Conservation (phyloP, 1,140 invertebrate species). For the Solen grandis region DNA sequence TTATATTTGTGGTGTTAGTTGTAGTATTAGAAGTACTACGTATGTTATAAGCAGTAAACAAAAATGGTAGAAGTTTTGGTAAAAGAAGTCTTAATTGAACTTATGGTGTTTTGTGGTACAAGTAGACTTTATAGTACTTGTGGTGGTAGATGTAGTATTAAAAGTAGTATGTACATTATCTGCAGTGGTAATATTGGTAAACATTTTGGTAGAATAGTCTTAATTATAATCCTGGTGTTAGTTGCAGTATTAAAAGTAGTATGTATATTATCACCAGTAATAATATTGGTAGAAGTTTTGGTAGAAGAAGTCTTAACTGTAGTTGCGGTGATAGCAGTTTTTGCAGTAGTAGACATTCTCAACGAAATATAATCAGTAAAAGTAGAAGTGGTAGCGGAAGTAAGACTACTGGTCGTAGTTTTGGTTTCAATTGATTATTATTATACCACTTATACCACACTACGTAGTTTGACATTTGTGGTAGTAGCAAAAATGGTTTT, state of each 20-base stretch:
- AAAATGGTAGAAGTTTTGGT: background rate
- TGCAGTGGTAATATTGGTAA: background rate
- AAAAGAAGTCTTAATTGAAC: too few species aligned
- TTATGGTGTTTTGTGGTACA: too few species aligned
- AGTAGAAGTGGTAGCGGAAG: too few species aligned
- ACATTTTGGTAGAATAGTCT: background rate
- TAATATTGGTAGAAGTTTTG: background rate
- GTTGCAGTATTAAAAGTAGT: background rate
- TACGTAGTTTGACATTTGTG: too few species aligned
- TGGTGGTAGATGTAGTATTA: background rate
- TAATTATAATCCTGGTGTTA: background rate
- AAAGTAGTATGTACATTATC: background rate
- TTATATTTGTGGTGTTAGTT: background rate
- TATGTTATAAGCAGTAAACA: background rate
- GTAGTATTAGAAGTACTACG: background rate
- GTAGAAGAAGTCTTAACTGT: slow-evolving; percentile 2
- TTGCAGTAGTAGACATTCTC: too few species aligned
- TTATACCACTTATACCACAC: too few species aligned
- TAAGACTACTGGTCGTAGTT: too few species aligned
- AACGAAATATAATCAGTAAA: too few species aligned
- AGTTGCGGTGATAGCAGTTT: too few species aligned
- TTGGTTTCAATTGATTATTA: too few species aligned
- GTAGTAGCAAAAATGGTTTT: too few species aligned
- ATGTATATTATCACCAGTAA: background rate
- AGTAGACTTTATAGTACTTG: background rate